phyloP scores from a whole-genome alignment of 2,113 vertebrate genomes.

The Leptocoma aspasia region DNA sequence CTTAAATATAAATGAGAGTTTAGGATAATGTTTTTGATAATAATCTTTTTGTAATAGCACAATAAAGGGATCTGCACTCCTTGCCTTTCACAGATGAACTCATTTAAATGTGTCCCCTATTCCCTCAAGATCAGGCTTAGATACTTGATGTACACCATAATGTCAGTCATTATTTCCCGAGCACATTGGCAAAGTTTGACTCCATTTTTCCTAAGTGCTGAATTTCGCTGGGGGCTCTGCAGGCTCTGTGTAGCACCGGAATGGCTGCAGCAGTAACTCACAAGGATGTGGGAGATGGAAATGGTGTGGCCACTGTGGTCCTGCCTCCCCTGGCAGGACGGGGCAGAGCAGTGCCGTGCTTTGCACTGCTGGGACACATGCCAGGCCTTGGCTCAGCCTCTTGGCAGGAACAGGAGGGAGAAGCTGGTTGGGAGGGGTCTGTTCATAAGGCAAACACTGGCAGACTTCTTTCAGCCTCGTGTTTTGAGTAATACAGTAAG shows the following conservation, averaged over 20 bases:
- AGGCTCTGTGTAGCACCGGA: neutral
- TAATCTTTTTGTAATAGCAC: constrained; percentile 39
- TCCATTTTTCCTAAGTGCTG: constrained; percentile 4
- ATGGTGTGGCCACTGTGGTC: neutral
- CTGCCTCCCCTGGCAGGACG: neutral
- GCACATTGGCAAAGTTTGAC: neutral
- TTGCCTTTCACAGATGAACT: neutral
- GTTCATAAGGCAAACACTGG: neutral
- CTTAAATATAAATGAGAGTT: constrained; percentile 67
- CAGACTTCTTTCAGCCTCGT: neutral
- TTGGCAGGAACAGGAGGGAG: neutral
- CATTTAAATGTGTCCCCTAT: constrained; percentile 35
- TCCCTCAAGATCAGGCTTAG: constrained; percentile 11
- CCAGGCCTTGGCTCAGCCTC: neutral
- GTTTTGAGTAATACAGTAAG: neutral
- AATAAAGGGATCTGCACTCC: neutral
- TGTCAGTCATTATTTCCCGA: constrained; percentile 7
- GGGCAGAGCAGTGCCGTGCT: accelerated
- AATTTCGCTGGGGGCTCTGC: constrained; percentile 7
- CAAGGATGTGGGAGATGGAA: neutral
- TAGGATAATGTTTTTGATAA: constrained; percentile 58
- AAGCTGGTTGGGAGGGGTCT: neutral
- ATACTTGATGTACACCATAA: neutral
- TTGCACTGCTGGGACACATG: accelerated
- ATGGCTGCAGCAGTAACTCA: neutral